Base-by-base conservation (phyloP, 1,140 invertebrate species). In the Limonius californicus region DNA sequence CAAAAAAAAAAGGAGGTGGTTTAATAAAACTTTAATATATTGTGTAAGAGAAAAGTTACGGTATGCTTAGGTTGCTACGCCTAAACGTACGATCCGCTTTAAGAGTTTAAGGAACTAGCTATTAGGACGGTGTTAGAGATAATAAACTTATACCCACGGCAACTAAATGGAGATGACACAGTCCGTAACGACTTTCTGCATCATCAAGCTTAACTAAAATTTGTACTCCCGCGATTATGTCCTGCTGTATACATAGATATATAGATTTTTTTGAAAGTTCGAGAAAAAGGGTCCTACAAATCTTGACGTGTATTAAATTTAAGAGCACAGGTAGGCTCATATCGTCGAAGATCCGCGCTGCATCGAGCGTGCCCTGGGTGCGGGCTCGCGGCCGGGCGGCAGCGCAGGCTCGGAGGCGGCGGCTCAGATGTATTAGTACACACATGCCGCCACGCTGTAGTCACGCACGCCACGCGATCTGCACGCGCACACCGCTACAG, bases 351-450 rank as follows among this genome's bases (percentile, higher is more conserved):
- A 30, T 50, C 45, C 45, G 59, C 56, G 64, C 67, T 68, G 64
- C 67, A 68, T 68, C 67, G 67, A 68, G 62, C 67, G 64, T 55
- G 42, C 57, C 66, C 45, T 19, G 45, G 45, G 63, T 62, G 62
- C 56, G 59, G 59, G 67, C 64, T 63, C 62, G 56, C n/a, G 39
- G 54, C 63, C 47, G 62, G 56, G 57, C 60, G 59, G 64, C 50
- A 55, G 67, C 67, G 67, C 67, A 67, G 59, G 59, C 60, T 58
- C 59, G 57, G 60, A 57, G 45, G n/a, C 42, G 32, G 56, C 59
- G 55, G 61, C 56, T 61, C 55, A 62, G 61, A 68, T 57, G 61
- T 60, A 59, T 63, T 64, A 58, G 68, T 69, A 63, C 67, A 68
- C 67, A 68, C 45, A 50, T 68, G 67, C 64, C 57, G 61, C 45